These are phyloP conservation scores for Apis florea DNA, from an alignment of 1,140 invertebrate genomes.

Conservation along the genomic window DNA sequence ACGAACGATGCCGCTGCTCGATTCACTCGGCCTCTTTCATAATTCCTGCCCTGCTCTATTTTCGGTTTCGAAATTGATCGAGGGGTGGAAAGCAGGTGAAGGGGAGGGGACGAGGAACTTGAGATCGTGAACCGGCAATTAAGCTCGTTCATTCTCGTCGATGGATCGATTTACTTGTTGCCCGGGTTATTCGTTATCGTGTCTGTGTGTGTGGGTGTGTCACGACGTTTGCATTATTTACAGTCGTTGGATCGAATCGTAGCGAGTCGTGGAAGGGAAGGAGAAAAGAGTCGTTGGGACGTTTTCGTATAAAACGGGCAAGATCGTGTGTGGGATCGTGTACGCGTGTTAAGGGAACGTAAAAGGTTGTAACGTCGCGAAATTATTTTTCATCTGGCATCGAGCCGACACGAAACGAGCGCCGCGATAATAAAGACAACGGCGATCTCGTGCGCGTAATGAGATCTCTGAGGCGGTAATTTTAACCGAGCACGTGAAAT, in stretches of 20 bases:
- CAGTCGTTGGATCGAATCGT: background rate
- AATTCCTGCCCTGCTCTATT: background rate
- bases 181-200: background rate
- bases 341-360: background rate
- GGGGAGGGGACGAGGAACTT: background rate
- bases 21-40: background rate
- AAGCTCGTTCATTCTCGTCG: slow-evolving; percentile 15
- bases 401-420: background rate
- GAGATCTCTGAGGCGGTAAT: slow-evolving; percentile 29
- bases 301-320: no score
- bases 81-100: background rate
- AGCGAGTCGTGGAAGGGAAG: background rate
- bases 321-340: no score
- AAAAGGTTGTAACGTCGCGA: background rate
- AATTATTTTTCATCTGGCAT: slow-evolving; percentile 25
- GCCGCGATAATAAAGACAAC: slow-evolving; percentile 38
- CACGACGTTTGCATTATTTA: background rate
- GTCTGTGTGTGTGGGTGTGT: background rate
- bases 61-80: background rate
- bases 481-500: slow-evolving; percentile 32
- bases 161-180: slow-evolving; percentile 23
- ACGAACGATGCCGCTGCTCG: background rate
- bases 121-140: slow-evolving; percentile 16
- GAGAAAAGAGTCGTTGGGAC: no score
- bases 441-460: slow-evolving; percentile 39